Evolutionary conservation across 2,888 invertebrate species (phyloP), one percentile per base, ranked within the genome.

Genomic region (Orgyia antiqua): DNA sequence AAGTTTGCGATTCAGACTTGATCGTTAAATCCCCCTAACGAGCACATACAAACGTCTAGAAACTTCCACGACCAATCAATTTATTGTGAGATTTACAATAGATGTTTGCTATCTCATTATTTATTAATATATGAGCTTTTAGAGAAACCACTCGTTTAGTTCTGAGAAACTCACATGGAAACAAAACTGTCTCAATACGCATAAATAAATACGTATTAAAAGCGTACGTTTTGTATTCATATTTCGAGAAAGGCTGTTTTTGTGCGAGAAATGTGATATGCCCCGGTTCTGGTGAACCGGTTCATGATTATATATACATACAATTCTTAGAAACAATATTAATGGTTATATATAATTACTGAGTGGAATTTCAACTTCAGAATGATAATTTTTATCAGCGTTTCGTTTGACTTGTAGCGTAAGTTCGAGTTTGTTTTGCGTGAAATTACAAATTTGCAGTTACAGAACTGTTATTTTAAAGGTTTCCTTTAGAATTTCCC

Each of bases 201-300:
- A n/a, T n/a, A n/a, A n/a, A n/a, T n/a, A n/a, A n/a, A n/a, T n/a
- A n/a, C n/a, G 2, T 10, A 11, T 11, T 10, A 23, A 10, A 4
- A 11, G 23, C 7, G 24, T 12, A 13, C 10, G 9, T 31, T 20
- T 12, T 31, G 17, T 31, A n/a, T 21, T 5, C 17, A 6, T 27
- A 25, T 25, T 25, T 29, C 17, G 18, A 20, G 24, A 31, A 36
- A 17, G 18, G 18, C 23, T 28, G 20, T 24, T 36, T 31, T 36
- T 26, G 25, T 31, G 20, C 17, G 12, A 7, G 27, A 31, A 27
- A 36, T 36, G 17, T 17, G 25, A 28, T 29, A 29, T 21, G 29
- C 11, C 12, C 20, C 17, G n/a, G 10, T 29, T 36, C 27, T 21
- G 31, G 20, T 17, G 24, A 35, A 35, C 24, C 15, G 10, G 31